Conservation (phyloP, 2,113 vertebrate genomes). For the Himantopus leucocephalus region DNA sequence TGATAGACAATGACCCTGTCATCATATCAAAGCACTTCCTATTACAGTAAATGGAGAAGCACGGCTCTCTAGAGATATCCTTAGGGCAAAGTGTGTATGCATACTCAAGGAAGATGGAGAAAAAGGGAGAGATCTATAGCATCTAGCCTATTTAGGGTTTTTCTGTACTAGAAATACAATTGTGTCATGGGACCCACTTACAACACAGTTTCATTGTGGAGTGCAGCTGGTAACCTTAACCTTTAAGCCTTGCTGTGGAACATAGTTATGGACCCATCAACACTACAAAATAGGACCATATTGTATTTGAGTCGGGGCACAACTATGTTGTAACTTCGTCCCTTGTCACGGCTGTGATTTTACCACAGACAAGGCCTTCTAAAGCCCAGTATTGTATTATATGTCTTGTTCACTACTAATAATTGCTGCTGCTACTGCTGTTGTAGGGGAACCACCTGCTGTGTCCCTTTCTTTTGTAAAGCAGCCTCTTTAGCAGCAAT, state of each 20-base stretch:
- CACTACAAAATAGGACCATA: background rate
- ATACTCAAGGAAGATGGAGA: background rate
- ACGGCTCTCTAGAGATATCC: background rate
- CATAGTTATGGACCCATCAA: background rate
- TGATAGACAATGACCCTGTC: slow-evolving; percentile 3
- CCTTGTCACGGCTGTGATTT: background rate
- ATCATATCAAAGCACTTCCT: slow-evolving; percentile 32
- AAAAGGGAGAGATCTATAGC: background rate
- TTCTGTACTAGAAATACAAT: background rate
- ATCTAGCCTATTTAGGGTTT: background rate
- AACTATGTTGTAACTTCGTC: background rate
- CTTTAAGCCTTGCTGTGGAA: slow-evolving; percentile 1
- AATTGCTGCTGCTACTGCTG: background rate
- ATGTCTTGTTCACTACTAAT: background rate
- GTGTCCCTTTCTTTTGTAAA: background rate
- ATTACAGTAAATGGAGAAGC: slow-evolving; percentile 11
- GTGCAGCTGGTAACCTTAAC: slow-evolving; percentile 34
- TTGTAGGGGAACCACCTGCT: background rate
- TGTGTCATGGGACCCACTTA: background rate
- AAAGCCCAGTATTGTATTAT: background rate
- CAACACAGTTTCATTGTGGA: background rate
- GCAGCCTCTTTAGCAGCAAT: background rate
- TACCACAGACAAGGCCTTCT: background rate
- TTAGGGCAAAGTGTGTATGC: background rate
- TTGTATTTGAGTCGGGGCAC: slow-evolving; percentile 2